Evolutionary conservation across 2,113 vertebrate genomes (phyloP).

Genomic region (Megaceryle torquata): DNA sequence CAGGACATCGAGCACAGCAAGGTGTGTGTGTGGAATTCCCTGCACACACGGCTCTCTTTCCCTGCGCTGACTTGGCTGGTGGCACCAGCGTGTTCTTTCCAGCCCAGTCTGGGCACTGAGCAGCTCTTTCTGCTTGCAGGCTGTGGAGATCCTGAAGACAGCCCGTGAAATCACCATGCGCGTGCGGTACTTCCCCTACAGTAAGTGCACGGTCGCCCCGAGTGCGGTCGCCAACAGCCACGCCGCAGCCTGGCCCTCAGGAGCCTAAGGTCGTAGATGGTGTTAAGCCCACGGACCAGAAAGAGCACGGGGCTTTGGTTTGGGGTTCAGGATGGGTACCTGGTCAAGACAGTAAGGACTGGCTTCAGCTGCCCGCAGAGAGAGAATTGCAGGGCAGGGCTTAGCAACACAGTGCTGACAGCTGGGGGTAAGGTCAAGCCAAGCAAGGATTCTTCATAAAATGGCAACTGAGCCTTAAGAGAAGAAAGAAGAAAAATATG

Average conservation of each 20-base stretch:
- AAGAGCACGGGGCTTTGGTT: background rate
- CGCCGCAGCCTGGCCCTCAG: no score
- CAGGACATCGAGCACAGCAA: conserved; percentile 98
- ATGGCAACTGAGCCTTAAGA: background rate
- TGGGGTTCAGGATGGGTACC: background rate
- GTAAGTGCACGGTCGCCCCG: conserved; percentile 71
- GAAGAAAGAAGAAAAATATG: background rate
- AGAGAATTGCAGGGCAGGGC: background rate
- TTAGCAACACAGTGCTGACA: background rate
- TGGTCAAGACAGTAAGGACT: background rate
- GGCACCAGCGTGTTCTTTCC: background rate
- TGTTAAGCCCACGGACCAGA: background rate
- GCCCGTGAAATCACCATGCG: conserved; percentile 95
- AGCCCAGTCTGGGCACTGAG: background rate
- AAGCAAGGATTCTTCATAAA: background rate
- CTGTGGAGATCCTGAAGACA: conserved; percentile 96
- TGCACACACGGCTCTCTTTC: no score
- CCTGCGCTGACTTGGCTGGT: background rate
- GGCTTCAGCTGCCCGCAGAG: background rate
- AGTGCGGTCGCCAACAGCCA: no score
- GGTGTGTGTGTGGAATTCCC: conserved; percentile 46
- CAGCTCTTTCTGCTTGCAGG: conserved; percentile 70
- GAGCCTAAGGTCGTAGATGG: no score
- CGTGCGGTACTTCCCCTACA: conserved; percentile 97
- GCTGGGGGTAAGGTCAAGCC: background rate